Evolutionary conservation across 2,888 invertebrate genomes (phyloP).

Genomic region (Electrophaes corylata): DNA sequence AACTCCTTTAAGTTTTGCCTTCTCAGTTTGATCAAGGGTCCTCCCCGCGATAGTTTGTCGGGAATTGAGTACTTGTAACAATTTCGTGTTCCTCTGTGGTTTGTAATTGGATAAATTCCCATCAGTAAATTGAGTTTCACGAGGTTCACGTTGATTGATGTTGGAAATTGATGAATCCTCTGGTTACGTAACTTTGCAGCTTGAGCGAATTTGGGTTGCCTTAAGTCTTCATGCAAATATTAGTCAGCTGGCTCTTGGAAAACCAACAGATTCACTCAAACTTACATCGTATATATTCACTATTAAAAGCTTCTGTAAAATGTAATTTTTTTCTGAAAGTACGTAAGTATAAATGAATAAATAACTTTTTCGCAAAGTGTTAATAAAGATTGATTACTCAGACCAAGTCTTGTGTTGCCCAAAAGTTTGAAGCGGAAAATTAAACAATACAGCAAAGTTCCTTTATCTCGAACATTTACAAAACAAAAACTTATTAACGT

Average conservation of each 20-base stretch:
- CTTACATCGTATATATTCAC: not conserved
- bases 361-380: conserved; percentile 12
- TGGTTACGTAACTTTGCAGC: conserved; percentile 26
- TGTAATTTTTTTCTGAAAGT: not conserved
- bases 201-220: conserved; percentile 19
- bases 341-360: not conserved
- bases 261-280: conserved; percentile 10
- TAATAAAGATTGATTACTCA: conserved; percentile 30
- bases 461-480: conserved; percentile 28
- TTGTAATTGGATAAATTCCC: conserved; percentile 42
- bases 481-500: conserved; percentile 35
- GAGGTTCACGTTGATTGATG: conserved; percentile 41
- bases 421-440: conserved; percentile 36
- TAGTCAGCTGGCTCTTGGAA: conserved; percentile 10
- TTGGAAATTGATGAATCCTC: conserved; percentile 36
- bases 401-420: conserved; percentile 21
- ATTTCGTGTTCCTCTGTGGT: conserved; percentile 39
- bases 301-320: not conserved
- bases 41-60: conserved; percentile 28
- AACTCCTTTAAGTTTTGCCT: conserved; percentile 1
- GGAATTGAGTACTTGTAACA: conserved; percentile 37
- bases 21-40: conserved; percentile 36
- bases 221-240: conserved; percentile 20
- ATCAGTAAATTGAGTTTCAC: conserved; percentile 41
- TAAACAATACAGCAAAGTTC: conserved; percentile 34